Base-by-base conservation (phyloP, 2,113 vertebrate species). In the Caranx melampygus region DNA sequence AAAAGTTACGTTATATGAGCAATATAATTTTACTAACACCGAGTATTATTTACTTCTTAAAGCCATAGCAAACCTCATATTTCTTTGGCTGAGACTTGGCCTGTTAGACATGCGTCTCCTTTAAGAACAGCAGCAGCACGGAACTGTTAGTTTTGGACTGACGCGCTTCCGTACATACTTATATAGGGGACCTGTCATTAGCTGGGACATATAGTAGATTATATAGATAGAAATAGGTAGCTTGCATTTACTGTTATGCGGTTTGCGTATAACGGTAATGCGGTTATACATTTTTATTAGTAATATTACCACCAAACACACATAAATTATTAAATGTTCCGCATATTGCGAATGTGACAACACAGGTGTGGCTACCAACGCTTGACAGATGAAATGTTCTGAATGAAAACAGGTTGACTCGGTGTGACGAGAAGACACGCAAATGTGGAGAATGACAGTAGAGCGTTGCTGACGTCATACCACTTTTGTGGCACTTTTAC, bases 41-140 rank as follows among this genome's bases (percentile, higher is more conserved):
- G 10, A 31, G 34, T n/a, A 42, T 35, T 49, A 83, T 75, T 75
- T 72, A 20, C 54, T 73, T 92, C 91, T 94, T 94, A 94, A 94
- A 94, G 93, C 84, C 71, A 90, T 86, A 92, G 90, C 75, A 81
- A 88, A 84, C 72, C 85, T 81, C 42, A n/a, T 52, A 37, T 71
- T 77, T 79, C 62, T 59, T 76, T 66, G 63, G 55, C 35, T 34
- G 42, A 51, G n/a, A 13, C 42, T 20, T 4, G 5, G 8, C 5
- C 60, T 5, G 42, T 54, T 44, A 16, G 4, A n/a, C 45, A 71
- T 65, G 55, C 81, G 74, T 84, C 84, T 86, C 84, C 84, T 89
- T 89, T 86, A 86, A 89, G 78, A 86, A 6, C 37, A 54, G 65
- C 37, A 3, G 20, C 8, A 31, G 18, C 26, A 11, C 15, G n/a